Conservation (phyloP, 2,888 invertebrate species). For the Luperina testacea region DNA sequence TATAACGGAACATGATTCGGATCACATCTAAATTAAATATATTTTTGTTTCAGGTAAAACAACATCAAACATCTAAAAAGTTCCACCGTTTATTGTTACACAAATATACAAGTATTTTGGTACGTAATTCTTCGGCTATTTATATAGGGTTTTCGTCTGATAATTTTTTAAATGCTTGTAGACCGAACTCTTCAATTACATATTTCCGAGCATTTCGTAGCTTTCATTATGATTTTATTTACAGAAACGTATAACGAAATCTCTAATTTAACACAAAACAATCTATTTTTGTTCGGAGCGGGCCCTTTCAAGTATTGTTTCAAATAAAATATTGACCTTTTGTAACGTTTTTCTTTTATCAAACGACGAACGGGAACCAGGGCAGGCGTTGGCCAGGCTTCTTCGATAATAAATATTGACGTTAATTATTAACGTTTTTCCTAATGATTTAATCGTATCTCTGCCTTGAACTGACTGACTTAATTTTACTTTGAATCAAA, state of each 20-base stretch:
- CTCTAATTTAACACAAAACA: slow-evolving; percentile 48
- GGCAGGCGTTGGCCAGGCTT: slow-evolving; percentile 20
- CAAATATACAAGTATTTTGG: slow-evolving; percentile 10
- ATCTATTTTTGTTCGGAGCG: slow-evolving; percentile 37
- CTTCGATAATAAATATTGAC: slow-evolving; percentile 45
- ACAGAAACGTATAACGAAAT: slow-evolving; percentile 15
- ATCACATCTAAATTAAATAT: slow-evolving; percentile 16
- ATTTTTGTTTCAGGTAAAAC: slow-evolving; percentile 62
- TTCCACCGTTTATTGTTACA: slow-evolving; percentile 1
- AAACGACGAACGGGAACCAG: slow-evolving; percentile 49
- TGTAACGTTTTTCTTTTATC: slow-evolving; percentile 49
- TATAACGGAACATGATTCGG: background rate
- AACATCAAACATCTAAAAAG: slow-evolving; percentile 3
- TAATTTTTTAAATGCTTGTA: slow-evolving; percentile 16
- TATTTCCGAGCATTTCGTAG: slow-evolving; percentile 13
- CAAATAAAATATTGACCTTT: slow-evolving; percentile 57
- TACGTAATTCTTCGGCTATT: slow-evolving; percentile 15
- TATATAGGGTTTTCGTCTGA: background rate
- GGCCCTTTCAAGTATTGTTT: slow-evolving; percentile 31
- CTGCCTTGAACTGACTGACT: slow-evolving; percentile 36
- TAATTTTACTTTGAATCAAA: slow-evolving; percentile 43
- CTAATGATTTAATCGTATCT: slow-evolving; percentile 35
- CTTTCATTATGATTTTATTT: slow-evolving; percentile 32
- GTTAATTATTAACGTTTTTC: slow-evolving; percentile 18
- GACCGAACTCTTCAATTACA: slow-evolving; percentile 18